Conservation (phyloP, 2,888 invertebrate genomes). For the Timandra comae region DNA sequence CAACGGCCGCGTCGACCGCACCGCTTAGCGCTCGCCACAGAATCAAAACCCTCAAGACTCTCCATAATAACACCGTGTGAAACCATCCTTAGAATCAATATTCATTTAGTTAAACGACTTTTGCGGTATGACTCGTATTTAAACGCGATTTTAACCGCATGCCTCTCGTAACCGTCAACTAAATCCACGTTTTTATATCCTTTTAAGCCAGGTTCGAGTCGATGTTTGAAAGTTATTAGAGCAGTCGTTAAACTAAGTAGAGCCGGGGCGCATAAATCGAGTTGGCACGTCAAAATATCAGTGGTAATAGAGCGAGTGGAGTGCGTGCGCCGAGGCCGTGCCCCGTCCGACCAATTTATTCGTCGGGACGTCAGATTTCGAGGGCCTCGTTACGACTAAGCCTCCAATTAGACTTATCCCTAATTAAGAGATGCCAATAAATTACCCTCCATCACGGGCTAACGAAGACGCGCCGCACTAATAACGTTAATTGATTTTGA, state of each 20-base stretch:
- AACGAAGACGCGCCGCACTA: slow-evolving; percentile 77
- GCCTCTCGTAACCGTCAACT: slow-evolving; percentile 31
- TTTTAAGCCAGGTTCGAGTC: slow-evolving; percentile 33
- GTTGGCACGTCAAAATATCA: slow-evolving; percentile 63
- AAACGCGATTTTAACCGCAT: slow-evolving; percentile 22
- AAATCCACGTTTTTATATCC: slow-evolving; percentile 35
- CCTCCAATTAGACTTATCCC: slow-evolving; percentile 79
- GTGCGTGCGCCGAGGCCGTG: slow-evolving; percentile 50
- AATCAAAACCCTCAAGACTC: slow-evolving; percentile 33
- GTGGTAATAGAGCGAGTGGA: slow-evolving; percentile 49
- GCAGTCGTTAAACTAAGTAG: slow-evolving; percentile 41
- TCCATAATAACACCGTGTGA: slow-evolving; percentile 28
- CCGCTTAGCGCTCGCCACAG: slow-evolving; percentile 52
- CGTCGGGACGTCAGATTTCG: slow-evolving; percentile 75
- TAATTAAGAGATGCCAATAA: slow-evolving; percentile 79
- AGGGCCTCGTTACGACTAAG: slow-evolving; percentile 78
- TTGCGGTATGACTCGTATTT: slow-evolving; percentile 27
- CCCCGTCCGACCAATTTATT: slow-evolving; percentile 69
- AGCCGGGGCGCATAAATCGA: slow-evolving; percentile 38
- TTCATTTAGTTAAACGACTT: slow-evolving; percentile 33
- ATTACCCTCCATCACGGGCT: slow-evolving; percentile 78
- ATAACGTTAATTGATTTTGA: slow-evolving; percentile 78
- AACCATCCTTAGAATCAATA: slow-evolving; percentile 49
- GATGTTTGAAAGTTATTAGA: slow-evolving; percentile 45
- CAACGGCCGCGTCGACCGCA: slow-evolving; percentile 53